phyloP scores from a whole-genome alignment of 2,797 vertebrate species.

The Otus scops region DNA sequence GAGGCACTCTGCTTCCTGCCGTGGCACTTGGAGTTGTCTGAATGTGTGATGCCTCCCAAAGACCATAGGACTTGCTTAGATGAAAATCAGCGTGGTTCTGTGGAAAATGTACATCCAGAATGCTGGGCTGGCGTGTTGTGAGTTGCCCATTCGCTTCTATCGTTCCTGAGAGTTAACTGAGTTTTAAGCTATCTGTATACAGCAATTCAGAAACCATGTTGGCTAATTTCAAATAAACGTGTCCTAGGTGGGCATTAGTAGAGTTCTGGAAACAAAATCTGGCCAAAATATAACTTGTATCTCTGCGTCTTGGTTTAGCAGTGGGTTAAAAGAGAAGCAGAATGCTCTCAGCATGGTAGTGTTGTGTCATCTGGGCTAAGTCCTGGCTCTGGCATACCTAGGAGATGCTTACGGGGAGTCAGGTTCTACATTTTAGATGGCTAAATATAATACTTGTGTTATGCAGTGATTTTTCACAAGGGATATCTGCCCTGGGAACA shows the following conservation, averaged over 20 bases:
- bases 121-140: accelerated
- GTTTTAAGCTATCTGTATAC: neutral
- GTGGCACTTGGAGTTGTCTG: neutral
- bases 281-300: neutral
- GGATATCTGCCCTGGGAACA: neutral
- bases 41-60: neutral
- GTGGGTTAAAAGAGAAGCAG: neutral
- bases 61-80: neutral
- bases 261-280: neutral
- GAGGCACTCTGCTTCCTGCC: neutral
- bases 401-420: neutral
- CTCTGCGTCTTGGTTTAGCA: neutral
- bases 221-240: neutral
- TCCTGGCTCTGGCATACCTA: neutral
- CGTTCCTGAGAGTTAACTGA: neutral
- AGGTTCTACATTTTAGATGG: neutral
- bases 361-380: neutral
- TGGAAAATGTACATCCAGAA: neutral
- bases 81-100: neutral
- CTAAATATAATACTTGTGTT: neutral
- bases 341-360: neutral
- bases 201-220: neutral
- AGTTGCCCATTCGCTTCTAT: neutral
- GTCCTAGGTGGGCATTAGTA: neutral
- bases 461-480: neutral